Base-by-base conservation (phyloP, 1,140 invertebrate genomes). In the Fopius arisanus region DNA sequence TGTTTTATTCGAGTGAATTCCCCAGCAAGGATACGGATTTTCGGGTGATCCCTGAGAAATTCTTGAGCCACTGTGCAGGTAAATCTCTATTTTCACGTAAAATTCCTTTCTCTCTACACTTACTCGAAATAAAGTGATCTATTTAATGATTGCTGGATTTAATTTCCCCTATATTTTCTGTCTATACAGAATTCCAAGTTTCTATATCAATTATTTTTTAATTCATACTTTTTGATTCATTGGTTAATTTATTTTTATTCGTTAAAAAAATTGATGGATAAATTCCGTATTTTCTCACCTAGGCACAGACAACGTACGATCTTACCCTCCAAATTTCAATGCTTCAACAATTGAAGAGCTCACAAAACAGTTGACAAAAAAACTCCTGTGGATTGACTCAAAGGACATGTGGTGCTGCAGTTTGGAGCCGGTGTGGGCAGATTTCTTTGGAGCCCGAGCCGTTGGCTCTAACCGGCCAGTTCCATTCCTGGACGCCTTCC, bases 401-500 rank as follows among this genome's bases (percentile, higher is more conserved):
- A 91, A 94, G 79, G 92, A 96, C 81, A 91, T 98, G 7, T 97
- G 97, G 96, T 96, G 94, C 82, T 91, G 96, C 14, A 91, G 92
- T 79, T 88, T 96, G 19, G 96, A 98, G 84, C 96, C 97, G 0
- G 90, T 97, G 37, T 98, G 96, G 96, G 93, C 94, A 4, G 96
- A 98, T 85, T 98, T 98, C 86, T 90, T 92, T 73, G 94, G 94
- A 1, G 93, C 93, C n/a, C 87, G 92, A 41, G 93, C 94, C 1
- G 91, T 93, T 19, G 92, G 90, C 23, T 89, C 90, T 40, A 92
- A 91, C 79, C 91, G 93, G 78, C 92, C 96, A 0, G 92, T 96
- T 37, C 94, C 96, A 1, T 94, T 98, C 84, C 87, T 98, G 6
- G 96, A 98, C 83, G 95, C 96, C 1, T 93, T 97, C 78, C 96